Conservation (phyloP, 1,140 invertebrate genomes). For the Linepithema humile region DNA sequence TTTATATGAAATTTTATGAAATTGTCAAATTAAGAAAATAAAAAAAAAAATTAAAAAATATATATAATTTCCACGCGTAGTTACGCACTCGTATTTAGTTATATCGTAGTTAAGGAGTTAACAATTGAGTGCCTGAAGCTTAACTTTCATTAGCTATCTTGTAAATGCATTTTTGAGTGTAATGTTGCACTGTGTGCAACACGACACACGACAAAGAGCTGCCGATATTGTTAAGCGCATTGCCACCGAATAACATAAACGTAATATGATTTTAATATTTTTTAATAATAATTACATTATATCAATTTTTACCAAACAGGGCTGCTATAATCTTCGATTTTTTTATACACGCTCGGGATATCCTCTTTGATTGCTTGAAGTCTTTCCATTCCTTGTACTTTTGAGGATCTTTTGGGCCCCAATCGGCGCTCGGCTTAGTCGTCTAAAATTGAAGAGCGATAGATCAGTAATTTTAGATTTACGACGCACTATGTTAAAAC, state of each 20-base stretch:
- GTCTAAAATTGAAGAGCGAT: constrained; percentile 28
- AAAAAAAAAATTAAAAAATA: too few relatives aligned
- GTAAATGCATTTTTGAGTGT: background rate
- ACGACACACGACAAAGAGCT: background rate
- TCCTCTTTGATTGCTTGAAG: constrained; percentile 58
- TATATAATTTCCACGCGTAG: too few relatives aligned
- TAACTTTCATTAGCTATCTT: background rate
- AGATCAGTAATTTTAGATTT: background rate
- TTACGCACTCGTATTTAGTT: background rate
- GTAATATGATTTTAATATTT: constrained; percentile 16
- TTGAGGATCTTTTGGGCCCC: constrained; percentile 61
- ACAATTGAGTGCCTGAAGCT: background rate
- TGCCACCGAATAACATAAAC: background rate
- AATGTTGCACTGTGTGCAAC: constrained; percentile 5
- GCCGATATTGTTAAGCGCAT: background rate
- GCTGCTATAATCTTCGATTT: constrained; percentile 33
- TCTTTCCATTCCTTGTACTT: constrained; percentile 63
- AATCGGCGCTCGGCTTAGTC: constrained; percentile 33
- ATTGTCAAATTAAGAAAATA: background rate
- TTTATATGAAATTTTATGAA: background rate
- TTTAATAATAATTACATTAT: background rate
- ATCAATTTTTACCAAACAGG: constrained; percentile 54
- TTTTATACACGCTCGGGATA: constrained; percentile 23
- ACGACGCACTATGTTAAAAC: background rate
- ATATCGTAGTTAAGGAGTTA: background rate